Base-by-base conservation (phyloP, 1,140 invertebrate genomes). In the Diachasma alloeum region DNA sequence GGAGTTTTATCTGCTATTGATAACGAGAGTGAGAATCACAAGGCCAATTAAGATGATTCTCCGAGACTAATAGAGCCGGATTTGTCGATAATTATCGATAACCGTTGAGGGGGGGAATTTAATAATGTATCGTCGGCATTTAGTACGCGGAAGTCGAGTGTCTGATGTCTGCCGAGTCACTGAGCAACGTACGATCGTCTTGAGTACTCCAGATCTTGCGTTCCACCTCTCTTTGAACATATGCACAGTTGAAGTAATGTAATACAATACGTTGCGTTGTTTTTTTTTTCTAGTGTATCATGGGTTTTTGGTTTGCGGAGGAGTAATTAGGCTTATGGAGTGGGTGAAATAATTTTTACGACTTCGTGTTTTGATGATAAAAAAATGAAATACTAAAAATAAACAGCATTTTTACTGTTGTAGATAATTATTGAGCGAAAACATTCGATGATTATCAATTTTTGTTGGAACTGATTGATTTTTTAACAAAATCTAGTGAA, bases 91-190 rank as follows among this genome's bases (percentile, higher is more conserved):
- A 67, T 67, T 31, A 36, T 67, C 26, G 26, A 36, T 67, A 10
- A 67, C 15, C 17, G 26, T 67, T 24, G 26, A 36, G 9, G 19
- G 53, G 36, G 37, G 0, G n/a, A 78, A 74, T 74, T 24, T 59
- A 74, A 42, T 13, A 22, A 69, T 39, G 17, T 68, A 75, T 72
- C 66, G 70, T 39, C 24, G 46, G n/a, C 56, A 24, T 59, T 63
- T 63, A 1, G 24, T 63, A 63, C 24, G 26, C 24, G 59, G 59
- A 63, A 63, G 59, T 26, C 0, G 13, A 63, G 59, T 31, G 59
- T 9, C 44, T 31, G 53, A 72, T 53, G 68, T 56, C 72, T 70
- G 74, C 72, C 75, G 75, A 77, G 79, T 76, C 76, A 80, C 79
- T 80, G 79, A 80, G 75, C 69, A 77, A 46, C 69, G 19, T 63